A percentile compares a stretch with the other conserved stretches of the same genome.
phyloP scores from a whole-genome alignment of 2,797 vertebrate genomes.

The Hafferia zeledoni region DNA sequence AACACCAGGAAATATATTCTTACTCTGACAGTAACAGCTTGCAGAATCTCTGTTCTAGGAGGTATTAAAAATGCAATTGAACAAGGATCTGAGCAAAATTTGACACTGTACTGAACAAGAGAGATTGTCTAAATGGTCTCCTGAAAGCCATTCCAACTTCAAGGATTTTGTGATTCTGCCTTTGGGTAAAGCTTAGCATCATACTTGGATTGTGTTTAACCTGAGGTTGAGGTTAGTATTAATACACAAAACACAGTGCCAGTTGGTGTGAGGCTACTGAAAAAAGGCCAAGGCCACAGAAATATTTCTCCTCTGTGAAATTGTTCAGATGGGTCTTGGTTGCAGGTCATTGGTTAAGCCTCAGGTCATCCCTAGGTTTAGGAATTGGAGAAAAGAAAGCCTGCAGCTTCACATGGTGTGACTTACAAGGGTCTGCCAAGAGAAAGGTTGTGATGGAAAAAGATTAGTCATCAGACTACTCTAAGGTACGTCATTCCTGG shows the following conservation, averaged over 20 bases:
- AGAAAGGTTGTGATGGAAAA: neutral
- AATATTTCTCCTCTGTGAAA: neutral
- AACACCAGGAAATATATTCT: neutral
- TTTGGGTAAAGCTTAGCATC: neutral
- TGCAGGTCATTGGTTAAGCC: neutral
- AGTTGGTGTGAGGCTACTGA: neutral
- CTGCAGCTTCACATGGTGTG: neutral
- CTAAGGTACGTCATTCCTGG: neutral
- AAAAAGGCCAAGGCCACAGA: neutral
- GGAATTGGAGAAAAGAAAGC: neutral
- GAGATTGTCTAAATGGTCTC: neutral
- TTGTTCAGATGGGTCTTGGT: neutral
- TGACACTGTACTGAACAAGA: neutral
- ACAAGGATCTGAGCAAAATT: neutral
- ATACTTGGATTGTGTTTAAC: neutral
- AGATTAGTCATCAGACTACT: neutral
- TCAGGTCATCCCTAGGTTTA: neutral
- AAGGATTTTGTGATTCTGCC: neutral
- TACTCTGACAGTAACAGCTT: neutral
- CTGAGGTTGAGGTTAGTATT: neutral
- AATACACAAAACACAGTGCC: neutral
- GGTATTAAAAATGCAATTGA: neutral
- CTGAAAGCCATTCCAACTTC: neutral
- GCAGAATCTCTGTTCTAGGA: neutral
- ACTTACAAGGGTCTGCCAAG: neutral